phyloP scores from a whole-genome alignment of 2,888 invertebrate species.

The Eurois occulta region DNA sequence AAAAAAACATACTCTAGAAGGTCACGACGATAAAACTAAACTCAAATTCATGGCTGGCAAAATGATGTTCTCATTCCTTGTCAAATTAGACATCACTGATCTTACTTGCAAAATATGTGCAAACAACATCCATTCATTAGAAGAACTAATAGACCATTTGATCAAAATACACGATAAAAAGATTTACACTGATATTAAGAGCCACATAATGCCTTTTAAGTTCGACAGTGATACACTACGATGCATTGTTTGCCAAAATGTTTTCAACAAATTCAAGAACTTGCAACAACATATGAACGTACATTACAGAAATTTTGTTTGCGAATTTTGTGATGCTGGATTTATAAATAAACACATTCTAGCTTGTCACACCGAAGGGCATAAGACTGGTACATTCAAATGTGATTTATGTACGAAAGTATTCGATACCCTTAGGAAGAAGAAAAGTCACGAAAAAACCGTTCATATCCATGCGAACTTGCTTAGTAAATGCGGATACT shows the following conservation, averaged over 20 bases:
- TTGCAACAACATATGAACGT: conserved; percentile 83
- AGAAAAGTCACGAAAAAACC: conserved; percentile 84
- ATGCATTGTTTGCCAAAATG: conserved; percentile 61
- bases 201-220: conserved; percentile 66
- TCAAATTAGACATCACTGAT: conserved; percentile 68
- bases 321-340: conserved; percentile 80
- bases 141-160: conserved; percentile 63
- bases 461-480: conserved; percentile 78
- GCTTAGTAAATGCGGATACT: conserved; percentile 79
- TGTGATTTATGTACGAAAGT: conserved; percentile 84
- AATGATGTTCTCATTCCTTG: conserved; percentile 66
- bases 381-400: conserved; percentile 78
- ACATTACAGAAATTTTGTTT: conserved; percentile 82
- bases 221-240: conserved; percentile 56
- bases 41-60: conserved; percentile 66
- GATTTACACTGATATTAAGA: conserved; percentile 64
- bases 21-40: conserved; percentile 68
- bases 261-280: conserved; percentile 67
- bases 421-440: conserved; percentile 85
- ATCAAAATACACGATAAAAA: conserved; percentile 61
- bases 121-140: conserved; percentile 56
- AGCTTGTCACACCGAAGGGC: conserved; percentile 76
- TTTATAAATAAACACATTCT: conserved; percentile 79
- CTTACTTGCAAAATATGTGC: conserved; percentile 61
- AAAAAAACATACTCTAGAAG: conserved; percentile 71